phyloP scores from a whole-genome alignment of 1,140 invertebrate genomes.

The Drosophila ironensis region DNA sequence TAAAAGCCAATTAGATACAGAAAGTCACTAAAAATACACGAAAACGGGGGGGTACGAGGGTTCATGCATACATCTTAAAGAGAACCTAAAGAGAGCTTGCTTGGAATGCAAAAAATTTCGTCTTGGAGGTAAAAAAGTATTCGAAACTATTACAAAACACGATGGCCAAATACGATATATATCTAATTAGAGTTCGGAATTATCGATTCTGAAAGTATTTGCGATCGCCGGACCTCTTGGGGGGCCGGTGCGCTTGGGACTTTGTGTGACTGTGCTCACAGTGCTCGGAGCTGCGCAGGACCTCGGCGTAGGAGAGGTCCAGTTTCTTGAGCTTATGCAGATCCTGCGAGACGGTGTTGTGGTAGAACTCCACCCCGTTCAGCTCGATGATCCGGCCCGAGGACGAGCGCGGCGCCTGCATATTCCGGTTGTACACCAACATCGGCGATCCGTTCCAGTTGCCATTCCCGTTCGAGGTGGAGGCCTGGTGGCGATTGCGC shows the following conservation, averaged over 20 bases:
- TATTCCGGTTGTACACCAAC: constrained; percentile 85
- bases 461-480: constrained; percentile 86
- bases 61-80: too few relatives aligned
- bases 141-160: too few relatives aligned
- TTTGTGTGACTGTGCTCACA: constrained; percentile 56
- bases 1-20: too few relatives aligned
- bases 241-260: constrained; percentile 18
- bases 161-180: too few relatives aligned
- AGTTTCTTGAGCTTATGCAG: constrained; percentile 90
- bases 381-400: constrained; percentile 60
- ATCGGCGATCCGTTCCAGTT: constrained; percentile 87
- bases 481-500: constrained; percentile 12
- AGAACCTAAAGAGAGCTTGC: too few relatives aligned
- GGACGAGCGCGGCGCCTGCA: constrained; percentile 46
- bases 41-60: too few relatives aligned
- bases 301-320: constrained; percentile 92
- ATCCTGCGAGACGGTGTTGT: constrained; percentile 89
- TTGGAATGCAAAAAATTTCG: too few relatives aligned
- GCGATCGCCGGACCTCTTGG: too few relatives aligned
- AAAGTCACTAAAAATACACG: too few relatives aligned
- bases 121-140: too few relatives aligned
- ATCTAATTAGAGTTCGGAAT: too few relatives aligned
- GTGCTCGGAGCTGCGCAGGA: constrained; percentile 87
- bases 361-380: constrained; percentile 84
- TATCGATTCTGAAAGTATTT: too few relatives aligned